Evolutionary conservation across 1,140 invertebrate species (phyloP).

Genomic region (Tetragonula clypearis): DNA sequence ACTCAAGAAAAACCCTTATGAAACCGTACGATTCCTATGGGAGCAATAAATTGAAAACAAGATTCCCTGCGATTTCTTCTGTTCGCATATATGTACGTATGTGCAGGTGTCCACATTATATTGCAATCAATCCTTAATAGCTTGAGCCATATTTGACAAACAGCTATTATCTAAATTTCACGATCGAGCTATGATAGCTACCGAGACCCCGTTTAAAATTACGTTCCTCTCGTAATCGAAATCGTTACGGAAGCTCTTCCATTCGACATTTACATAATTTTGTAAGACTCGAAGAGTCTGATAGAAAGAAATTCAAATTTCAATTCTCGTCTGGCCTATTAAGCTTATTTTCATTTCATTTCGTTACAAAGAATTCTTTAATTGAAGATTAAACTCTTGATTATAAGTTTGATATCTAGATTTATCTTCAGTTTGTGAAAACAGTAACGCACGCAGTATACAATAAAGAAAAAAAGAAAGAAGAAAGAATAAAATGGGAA

Average conservation of each 20-base stretch:
- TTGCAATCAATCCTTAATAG: conserved; percentile 5
- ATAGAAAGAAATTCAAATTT: background rate
- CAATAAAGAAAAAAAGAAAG: background rate
- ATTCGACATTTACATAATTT: background rate
- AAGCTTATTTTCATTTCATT: background rate
- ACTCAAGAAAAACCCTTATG: conserved; percentile 25
- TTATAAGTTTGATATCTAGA: too few relatives aligned
- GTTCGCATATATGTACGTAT: background rate
- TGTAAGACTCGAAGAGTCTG: background rate
- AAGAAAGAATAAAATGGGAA: background rate
- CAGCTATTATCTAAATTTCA: background rate
- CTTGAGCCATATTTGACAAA: background rate
- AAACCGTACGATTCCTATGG: conserved; percentile 45
- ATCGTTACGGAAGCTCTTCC: background rate
- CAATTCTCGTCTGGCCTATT: background rate
- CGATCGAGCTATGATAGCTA: background rate
- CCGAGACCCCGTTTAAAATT: background rate
- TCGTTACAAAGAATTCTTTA: too few relatives aligned
- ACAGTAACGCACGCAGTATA: background rate
- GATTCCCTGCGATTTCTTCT: conserved; percentile 42
- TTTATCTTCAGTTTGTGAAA: background rate
- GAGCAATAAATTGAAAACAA: conserved; percentile 51
- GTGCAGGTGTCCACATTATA: conserved; percentile 33
- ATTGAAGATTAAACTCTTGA: background rate
- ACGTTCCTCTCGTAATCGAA: background rate